Conservation (phyloP, 2,113 vertebrate species). For the Stictonetta naevosa region DNA sequence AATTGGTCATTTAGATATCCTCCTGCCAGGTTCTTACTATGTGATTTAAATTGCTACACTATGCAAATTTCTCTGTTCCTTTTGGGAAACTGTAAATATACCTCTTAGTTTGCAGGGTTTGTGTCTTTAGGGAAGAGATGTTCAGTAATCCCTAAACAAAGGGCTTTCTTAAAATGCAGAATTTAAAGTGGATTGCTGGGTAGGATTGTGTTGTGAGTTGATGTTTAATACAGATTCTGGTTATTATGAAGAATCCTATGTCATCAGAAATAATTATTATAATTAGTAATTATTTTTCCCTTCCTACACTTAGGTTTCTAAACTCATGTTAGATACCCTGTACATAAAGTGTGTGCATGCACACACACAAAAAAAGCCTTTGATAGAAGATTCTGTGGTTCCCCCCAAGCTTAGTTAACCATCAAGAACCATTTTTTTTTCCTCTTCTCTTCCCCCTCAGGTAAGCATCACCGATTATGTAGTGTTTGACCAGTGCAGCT, state of each 20-base stretch:
- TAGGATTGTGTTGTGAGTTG: neutral
- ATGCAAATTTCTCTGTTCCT: neutral
- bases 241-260: neutral
- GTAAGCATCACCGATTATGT: slow-evolving; percentile 98
- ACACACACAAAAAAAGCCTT: neutral
- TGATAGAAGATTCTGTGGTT: neutral
- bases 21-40: neutral
- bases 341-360: neutral
- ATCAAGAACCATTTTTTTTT: neutral
- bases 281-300: neutral
- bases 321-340: neutral
- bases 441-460: slow-evolving; percentile 62
- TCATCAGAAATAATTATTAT: neutral
- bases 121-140: neutral
- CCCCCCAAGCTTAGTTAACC: neutral
- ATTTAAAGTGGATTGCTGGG: neutral
- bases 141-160: neutral
- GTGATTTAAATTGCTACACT: neutral
- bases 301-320: neutral
- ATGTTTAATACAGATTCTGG: neutral
- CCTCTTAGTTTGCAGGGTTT: neutral
- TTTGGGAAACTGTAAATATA: neutral
- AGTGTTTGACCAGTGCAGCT: slow-evolving; percentile 93
- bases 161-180: neutral
- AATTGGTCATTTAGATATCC: neutral